Base-by-base conservation (phyloP, 2,888 invertebrate genomes). In the Idaea dimidiata region DNA sequence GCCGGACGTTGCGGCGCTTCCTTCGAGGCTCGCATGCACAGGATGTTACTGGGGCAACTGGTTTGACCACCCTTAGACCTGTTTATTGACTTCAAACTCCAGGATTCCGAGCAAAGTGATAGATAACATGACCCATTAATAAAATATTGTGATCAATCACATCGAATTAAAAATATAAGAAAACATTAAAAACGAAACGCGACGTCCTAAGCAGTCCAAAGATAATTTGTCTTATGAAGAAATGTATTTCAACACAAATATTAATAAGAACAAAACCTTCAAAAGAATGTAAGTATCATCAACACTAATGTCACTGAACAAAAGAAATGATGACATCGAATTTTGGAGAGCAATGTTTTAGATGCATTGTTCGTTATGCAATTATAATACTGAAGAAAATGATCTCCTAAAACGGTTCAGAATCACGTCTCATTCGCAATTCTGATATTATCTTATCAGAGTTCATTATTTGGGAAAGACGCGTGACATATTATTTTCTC, bases 1-100 rank as follows among this genome's bases (percentile, higher is more conserved):
- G 91, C 92, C 92, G 92, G 92, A 92, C 92, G 91, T 92, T 87
- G 90, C 84, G 89, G 89, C 91, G 91, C 91, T 92, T 91, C 91
- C 91, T 91, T 88, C 90, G 87, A 83, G 82, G 82, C 86, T 84
- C 79, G 68, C 65, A 75, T 76, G 71, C 81, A 92, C 88, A 90
- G 91, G 89, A 74, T 86, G 91, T 76, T 83, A 73, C 73, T 74
- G 74, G 77, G 76, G 72, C 76, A 74, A 76, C 77, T 76, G 71
- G 78, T 77, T 76, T 76, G 74, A 76, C 72, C 62, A 68, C 77
- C 75, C 62, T 61, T 58, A 43, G 61, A 65, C 63, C 58, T 60
- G 63, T 62, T 66, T 66, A 60, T 61, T 66, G 63, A 64, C 60
- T 60, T 54, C 43, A 62, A 65, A 67, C 67, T 65, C 67, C 31